Base-by-base conservation (phyloP, 2,797 vertebrate species). In the Danionella dracula region DNA sequence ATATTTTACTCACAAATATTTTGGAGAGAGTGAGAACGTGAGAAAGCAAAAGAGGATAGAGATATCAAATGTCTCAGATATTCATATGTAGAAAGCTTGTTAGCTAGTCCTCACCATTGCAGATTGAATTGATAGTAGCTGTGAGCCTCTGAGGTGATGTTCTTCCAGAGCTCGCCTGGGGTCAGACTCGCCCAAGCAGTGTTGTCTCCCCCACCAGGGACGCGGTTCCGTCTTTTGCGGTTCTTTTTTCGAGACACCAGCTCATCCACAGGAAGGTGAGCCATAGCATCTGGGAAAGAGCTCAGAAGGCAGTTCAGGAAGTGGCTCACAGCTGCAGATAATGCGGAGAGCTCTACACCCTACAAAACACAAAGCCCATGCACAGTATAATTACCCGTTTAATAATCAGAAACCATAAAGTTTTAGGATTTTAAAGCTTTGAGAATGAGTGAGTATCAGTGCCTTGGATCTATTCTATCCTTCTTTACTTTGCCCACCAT, bases 301-400 rank as follows among this genome's bases (percentile, higher is more conserved):
- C 95, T 98, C 78, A 99, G 84, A 76, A 99, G 95, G 85, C 96
- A 98, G 79, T 99, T 99, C 46, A 99, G 90, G 88, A 98, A 99
- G 83, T 97, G 97, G 83, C 96, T 99, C 70, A 99, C 96, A 68
- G 97, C 96, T 0, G 94, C 95, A 0, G 97, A 99, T 13, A 99
- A 90, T 51, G 94, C 96, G 0, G 96, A 98, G 78, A 99, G 81
- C 82, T 99, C 97, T 51, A 98, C 96, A 0, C 95, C 95, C 97
- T 99, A 1, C 5, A 62, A 31, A 44, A 64, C 12, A 9, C 35
- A 32, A 27, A 27, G n/a, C n/a, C n/a, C 23, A 27, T 6, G 6
- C 23, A 27, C 23, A 27, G n/a, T n/a, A n/a, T n/a, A n/a, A n/a
- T n/a, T n/a, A n/a, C n/a, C n/a, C n/a, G n/a, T n/a, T n/a, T n/a